Conservation (phyloP, 1,140 invertebrate species). For the Pomacea maculata region DNA sequence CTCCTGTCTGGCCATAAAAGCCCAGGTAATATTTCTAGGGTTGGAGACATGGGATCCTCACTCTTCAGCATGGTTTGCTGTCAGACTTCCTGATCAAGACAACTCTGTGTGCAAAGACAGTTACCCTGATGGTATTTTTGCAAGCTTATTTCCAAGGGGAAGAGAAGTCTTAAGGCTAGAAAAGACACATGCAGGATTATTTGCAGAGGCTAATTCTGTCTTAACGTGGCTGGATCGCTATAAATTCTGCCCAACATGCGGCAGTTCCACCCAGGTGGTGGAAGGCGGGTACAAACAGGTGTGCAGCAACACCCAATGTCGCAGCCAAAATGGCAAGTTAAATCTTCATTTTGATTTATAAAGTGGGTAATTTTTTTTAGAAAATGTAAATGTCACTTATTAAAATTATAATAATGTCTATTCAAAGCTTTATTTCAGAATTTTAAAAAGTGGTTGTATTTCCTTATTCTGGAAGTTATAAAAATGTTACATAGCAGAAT, state of each 20-base stretch:
- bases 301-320: slow-evolving; percentile 58
- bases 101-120: slow-evolving; percentile 30
- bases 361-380: no score
- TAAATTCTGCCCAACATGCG: slow-evolving; percentile 67
- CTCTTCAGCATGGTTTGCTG: slow-evolving; percentile 55
- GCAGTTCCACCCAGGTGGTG: slow-evolving; percentile 52
- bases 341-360: not conserved
- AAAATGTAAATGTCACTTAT: no score
- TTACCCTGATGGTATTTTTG: slow-evolving; percentile 35
- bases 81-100: slow-evolving; percentile 44
- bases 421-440: no score
- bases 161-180: slow-evolving; percentile 43
- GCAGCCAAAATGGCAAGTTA: slow-evolving; percentile 53
- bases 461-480: no score
- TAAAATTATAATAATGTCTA: no score
- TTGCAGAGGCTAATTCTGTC: slow-evolving; percentile 64
- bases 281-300: slow-evolving; percentile 62
- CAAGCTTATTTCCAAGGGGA: slow-evolving; percentile 39
- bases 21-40: slow-evolving; percentile 51
- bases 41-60: slow-evolving; percentile 42
- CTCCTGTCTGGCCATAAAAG: slow-evolving; percentile 32
- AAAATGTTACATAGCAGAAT: no score
- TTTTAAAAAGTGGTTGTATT: no score
- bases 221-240: slow-evolving; percentile 66
- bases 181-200: slow-evolving; percentile 55